Evolutionary conservation across 2,888 invertebrate species (phyloP).

Genomic region (Noctuana brunneofusca): DNA sequence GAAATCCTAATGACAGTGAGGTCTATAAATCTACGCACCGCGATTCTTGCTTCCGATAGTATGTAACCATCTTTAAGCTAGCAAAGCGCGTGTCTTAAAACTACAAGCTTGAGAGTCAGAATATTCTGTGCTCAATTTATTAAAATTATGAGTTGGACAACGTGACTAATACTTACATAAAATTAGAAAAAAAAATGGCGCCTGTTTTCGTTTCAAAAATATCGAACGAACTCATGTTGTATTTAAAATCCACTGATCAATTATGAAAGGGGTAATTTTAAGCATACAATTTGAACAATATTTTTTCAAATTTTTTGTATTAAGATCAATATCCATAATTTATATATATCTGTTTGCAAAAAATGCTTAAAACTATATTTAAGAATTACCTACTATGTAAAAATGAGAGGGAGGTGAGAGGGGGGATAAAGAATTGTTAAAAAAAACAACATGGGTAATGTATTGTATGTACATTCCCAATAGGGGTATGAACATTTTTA

Average conservation of each 20-base stretch:
- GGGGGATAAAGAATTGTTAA: no score
- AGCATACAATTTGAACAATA: no score
- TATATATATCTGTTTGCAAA: no score
- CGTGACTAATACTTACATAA: background rate
- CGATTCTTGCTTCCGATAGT: background rate
- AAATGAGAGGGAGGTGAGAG: no score
- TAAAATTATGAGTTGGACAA: slow-evolving; percentile 1
- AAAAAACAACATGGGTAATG: background rate
- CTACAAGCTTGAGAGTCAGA: background rate
- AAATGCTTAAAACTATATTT: no score
- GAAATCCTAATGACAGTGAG: background rate
- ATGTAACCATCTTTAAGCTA: slow-evolving; percentile 4
- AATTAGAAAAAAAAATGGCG: slow-evolving; percentile 1
- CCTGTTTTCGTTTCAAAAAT: background rate
- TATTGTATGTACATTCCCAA: no score
- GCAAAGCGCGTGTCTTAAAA: background rate
- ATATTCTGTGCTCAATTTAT: slow-evolving; percentile 3
- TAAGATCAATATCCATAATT: no score
- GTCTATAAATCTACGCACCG: background rate
- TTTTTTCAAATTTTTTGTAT: no score
- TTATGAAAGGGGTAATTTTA: no score
- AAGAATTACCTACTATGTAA: no score
- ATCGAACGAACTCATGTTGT: background rate
- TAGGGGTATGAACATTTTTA: no score
- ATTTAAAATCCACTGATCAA: background rate